Percentiles rank a stretch among this genome's conserved stretches.
phyloP scores from a whole-genome alignment of 2,113 vertebrate genomes.

The Condylura cristata region DNA sequence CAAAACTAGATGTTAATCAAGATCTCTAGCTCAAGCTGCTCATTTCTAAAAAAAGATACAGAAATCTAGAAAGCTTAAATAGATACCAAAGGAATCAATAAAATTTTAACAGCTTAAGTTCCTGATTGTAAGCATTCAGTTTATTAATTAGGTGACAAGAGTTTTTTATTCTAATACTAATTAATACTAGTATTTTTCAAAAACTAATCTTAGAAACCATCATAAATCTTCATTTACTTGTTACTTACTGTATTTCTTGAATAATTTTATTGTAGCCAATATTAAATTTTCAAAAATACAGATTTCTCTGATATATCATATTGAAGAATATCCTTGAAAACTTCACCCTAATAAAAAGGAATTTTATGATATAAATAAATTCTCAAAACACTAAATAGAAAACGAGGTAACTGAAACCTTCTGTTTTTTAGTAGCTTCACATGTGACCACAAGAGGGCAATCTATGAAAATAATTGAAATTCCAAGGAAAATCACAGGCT shows the following conservation, averaged over 20 bases:
- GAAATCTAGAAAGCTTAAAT: neutral
- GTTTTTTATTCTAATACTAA: neutral
- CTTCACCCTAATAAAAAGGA: neutral
- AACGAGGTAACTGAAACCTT: neutral
- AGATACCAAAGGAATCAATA: neutral
- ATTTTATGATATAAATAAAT: slow-evolving; percentile 30
- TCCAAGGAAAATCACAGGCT: neutral
- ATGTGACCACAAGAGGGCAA: slow-evolving; percentile 74
- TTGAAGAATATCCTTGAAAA: neutral
- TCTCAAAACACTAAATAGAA: neutral
- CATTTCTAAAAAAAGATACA: neutral
- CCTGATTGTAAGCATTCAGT: neutral
- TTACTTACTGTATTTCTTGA: neutral
- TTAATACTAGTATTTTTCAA: neutral
- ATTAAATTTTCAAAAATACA: neutral
- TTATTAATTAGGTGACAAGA: neutral
- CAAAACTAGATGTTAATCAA: neutral
- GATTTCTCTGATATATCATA: neutral
- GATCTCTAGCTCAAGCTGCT: neutral
- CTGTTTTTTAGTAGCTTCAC: slow-evolving; percentile 1
- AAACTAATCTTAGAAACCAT: neutral
- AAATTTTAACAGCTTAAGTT: neutral
- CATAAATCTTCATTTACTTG: neutral
- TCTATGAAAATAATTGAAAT: slow-evolving; percentile 38
- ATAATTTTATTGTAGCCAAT: neutral